Evolutionary conservation across 2,113 vertebrate genomes (phyloP).

Genomic region (Etheostoma cragini): DNA sequence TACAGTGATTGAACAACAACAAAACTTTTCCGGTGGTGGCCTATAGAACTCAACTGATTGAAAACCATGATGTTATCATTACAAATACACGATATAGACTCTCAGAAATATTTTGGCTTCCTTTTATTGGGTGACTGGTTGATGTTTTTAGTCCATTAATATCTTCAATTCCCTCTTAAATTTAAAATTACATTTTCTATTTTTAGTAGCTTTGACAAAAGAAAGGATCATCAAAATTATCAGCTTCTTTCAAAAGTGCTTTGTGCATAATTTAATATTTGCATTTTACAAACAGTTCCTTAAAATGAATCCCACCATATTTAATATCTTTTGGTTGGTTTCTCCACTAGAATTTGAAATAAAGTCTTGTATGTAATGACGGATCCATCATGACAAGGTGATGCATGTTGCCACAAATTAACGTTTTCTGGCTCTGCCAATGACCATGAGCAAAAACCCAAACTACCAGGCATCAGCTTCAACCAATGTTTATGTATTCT

Average conservation of each 20-base stretch:
- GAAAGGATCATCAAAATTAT: background rate
- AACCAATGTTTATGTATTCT: background rate
- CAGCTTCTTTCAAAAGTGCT: background rate
- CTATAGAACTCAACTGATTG: background rate
- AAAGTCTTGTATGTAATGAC: no score
- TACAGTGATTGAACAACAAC: background rate
- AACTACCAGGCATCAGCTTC: background rate
- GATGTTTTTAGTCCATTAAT: no score
- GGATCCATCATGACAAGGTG: background rate
- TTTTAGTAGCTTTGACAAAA: background rate
- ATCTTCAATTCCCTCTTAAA: background rate
- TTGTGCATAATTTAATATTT: no score
- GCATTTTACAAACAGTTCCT: background rate
- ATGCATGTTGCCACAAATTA: background rate
- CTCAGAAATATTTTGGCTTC: slow-evolving; percentile 10
- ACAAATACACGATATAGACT: background rate
- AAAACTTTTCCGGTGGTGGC: background rate
- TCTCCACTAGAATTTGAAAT: background rate
- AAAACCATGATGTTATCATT: background rate
- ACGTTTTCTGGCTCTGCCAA: background rate
- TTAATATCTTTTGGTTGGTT: background rate
- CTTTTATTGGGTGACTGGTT: background rate
- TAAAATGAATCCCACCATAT: background rate
- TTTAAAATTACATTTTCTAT: no score
- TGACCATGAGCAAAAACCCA: background rate